These are phyloP conservation scores for Axea sp. DNA, from an alignment of 2,888 invertebrate genomes.

Conservation along the genomic window DNA sequence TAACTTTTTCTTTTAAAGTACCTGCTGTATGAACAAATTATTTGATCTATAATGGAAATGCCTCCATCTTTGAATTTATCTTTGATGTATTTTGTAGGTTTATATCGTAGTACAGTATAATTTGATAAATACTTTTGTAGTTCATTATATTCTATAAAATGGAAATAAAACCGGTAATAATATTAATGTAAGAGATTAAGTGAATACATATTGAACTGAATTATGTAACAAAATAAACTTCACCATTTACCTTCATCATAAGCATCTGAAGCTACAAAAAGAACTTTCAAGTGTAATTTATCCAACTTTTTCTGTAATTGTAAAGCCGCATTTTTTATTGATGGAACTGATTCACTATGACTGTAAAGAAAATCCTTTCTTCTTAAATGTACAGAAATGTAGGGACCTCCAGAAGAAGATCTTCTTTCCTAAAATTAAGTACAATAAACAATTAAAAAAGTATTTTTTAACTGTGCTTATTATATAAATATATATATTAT, in stretches of 20 bases:
- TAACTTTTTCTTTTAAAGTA: too few relatives aligned
- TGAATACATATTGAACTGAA: too few relatives aligned
- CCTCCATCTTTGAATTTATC: conserved; percentile 88
- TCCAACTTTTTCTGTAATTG: conserved; percentile 85
- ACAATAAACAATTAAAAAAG: neutral
- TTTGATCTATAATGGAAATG: conserved; percentile 95
- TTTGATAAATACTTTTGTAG: conserved; percentile 80
- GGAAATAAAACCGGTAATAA: too few relatives aligned
- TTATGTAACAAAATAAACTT: neutral
- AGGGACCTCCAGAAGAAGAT: conserved; percentile 84
- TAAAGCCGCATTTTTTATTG: conserved; percentile 86
- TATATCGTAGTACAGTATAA: conserved; percentile 78
- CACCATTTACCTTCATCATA: conserved; percentile 75
- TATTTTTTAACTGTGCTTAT: too few relatives aligned
- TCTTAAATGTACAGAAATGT: conserved; percentile 92
- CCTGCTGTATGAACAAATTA: conserved; percentile 93
- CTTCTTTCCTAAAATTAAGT: conserved; percentile 78
- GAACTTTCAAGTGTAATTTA: conserved; percentile 81
- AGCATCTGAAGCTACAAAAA: conserved; percentile 94
- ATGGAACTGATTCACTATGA: conserved; percentile 87
- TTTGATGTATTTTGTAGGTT: conserved; percentile 80
- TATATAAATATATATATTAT: neutral
- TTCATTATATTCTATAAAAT: conserved; percentile 80
- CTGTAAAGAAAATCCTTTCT: conserved; percentile 92
- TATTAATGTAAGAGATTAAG: too few relatives aligned